Evolutionary conservation across 2,113 vertebrate genomes (phyloP), one percentile per base, ranked within the genome.

Genomic region (Megaceryle maxima): DNA sequence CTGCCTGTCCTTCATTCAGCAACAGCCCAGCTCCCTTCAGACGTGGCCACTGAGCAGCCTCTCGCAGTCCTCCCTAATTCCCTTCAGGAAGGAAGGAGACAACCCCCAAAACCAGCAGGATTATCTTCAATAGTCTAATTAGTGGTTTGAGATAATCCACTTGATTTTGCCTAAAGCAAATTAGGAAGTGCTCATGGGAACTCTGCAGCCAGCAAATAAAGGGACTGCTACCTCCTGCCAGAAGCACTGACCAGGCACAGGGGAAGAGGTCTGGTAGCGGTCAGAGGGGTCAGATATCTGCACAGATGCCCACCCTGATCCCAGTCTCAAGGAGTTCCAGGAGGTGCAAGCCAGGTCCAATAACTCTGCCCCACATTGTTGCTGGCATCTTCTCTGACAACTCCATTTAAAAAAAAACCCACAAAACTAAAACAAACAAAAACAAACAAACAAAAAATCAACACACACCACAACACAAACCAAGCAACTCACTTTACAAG

Each of bases 61-160:
- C 70, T 63, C 73, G 15, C 10, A 16, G 29, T 4, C n/a, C 69
- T 67, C 31, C 2, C 43, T 14, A 9, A 26, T 25, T 29, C 80
- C 3, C 25, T 24, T 16, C 37, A 22, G 64, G 25, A 70, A 46
- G 37, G 16, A 37, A 43, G 44, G 19, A 50, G 73, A 81, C 56
- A 88, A 72, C 39, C 37, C 37, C 86, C 2, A 56, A 81, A 91
- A 8, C 48, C 48, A 75, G 29, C 25, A 78, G 73, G 56, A 84
- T 82, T 75, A 56, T 53, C 66, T 91, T 53, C 77, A 44, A 14
- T 4, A 50, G 73, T 22, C 51, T 72, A 51, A 87, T 78, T 46
- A 78, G 64, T 7, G 51, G 35, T 17, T 92, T 46, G 29, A 89
- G 69, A 78, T 68, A 96, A 94, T 75, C 66, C 87, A 73, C 53